phyloP scores from a whole-genome alignment of 2,888 invertebrate species.

The Falcaria lacertinaria region DNA sequence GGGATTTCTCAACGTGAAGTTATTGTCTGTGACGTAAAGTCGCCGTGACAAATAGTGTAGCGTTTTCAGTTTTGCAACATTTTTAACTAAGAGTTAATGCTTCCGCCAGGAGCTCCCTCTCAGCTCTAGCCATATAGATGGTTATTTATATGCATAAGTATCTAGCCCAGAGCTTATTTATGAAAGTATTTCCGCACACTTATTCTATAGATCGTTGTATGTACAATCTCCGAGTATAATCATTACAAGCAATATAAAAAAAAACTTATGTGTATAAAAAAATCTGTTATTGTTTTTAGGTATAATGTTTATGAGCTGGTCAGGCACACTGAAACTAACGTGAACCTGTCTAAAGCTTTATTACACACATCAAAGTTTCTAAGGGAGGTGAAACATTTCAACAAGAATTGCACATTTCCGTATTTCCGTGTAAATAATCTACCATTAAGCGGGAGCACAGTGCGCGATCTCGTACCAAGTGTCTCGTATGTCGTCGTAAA shows the following conservation, averaged over 20 bases:
- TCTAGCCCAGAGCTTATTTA: background rate
- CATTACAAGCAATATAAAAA: no score
- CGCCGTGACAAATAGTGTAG: slow-evolving; percentile 62
- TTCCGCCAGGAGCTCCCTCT: slow-evolving; percentile 24
- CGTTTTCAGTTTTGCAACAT: slow-evolving; percentile 58
- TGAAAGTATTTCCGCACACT: background rate
- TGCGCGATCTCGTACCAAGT: background rate
- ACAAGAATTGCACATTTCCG: background rate
- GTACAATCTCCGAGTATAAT: no score
- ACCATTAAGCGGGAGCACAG: background rate
- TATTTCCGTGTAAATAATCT: background rate
- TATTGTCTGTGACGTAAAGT: slow-evolving; percentile 70
- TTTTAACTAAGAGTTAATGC: slow-evolving; percentile 59
- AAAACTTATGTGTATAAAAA: no score
- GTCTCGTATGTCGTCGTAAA: slow-evolving; percentile 3
- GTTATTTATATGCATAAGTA: background rate
- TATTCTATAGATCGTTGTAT: no score
- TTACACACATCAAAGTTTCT: no score
- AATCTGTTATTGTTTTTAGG: no score
- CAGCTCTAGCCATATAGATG: background rate
- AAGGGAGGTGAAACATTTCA: background rate
- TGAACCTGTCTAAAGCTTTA: no score
- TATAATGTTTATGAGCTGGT: no score
- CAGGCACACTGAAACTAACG: no score
- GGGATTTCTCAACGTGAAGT: slow-evolving; percentile 68